Conservation (phyloP, 2,797 vertebrate species). For the Melanotaenia parkinsoni region DNA sequence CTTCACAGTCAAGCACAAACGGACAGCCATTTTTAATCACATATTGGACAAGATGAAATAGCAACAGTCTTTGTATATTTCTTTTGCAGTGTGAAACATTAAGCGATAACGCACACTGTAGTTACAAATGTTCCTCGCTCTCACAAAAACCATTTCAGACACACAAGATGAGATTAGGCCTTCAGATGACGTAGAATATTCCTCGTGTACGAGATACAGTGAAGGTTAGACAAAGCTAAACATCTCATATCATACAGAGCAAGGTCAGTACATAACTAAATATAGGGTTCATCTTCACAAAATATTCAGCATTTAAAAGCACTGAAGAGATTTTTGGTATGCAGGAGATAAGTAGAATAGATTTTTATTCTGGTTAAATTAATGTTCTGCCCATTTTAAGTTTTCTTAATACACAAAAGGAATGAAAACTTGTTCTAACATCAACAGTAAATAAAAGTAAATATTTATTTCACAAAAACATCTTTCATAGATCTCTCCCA, state of each 20-base stretch:
- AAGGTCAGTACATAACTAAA: conserved; percentile 29
- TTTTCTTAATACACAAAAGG: not conserved
- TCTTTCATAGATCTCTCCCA: not conserved
- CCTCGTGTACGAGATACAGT: conserved; percentile 69
- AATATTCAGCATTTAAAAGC: conserved; percentile 1
- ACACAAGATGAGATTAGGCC: conserved; percentile 50
- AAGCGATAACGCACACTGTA: conserved; percentile 20
- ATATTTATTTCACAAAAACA: not conserved
- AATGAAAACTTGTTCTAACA: not conserved
- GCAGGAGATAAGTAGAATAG: not conserved
- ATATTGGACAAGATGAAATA: conserved; percentile 47
- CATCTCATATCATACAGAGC: conserved; percentile 26
- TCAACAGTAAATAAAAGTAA: not conserved
- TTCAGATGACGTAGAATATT: conserved; percentile 38
- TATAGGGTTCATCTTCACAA: conserved; percentile 2
- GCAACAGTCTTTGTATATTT: conserved; percentile 30
- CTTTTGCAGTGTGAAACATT: conserved; percentile 35
- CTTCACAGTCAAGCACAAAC: conserved; percentile 55
- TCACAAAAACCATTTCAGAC: conserved; percentile 36
- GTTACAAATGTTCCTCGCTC: conserved; percentile 37
- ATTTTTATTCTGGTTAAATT: not conserved
- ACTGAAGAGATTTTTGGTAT: not conserved
- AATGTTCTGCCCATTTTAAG: not conserved
- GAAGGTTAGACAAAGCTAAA: conserved; percentile 53
- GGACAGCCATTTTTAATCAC: conserved; percentile 59